Percentiles rank a stretch among this genome's conserved stretches.
Evolutionary conservation across 2,113 vertebrate genomes (phyloP).

Genomic region (Sapayoa aenigma): DNA sequence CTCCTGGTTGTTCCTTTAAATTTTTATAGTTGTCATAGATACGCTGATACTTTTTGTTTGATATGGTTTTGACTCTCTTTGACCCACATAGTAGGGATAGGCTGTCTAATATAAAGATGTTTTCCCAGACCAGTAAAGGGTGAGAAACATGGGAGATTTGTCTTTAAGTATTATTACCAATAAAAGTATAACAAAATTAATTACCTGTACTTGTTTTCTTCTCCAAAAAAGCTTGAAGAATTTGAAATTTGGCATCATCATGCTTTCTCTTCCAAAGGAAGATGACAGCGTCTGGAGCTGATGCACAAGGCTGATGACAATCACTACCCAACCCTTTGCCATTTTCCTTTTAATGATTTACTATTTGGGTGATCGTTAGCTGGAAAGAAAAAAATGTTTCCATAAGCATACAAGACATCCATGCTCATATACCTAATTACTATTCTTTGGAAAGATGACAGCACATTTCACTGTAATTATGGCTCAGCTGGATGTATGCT

Average conservation of each 20-base stretch:
- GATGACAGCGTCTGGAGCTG: neutral
- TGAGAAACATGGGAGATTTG: neutral
- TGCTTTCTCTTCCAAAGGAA: neutral
- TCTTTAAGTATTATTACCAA: neutral
- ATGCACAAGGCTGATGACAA: neutral
- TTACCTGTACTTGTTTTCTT: neutral
- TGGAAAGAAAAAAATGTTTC: constrained; percentile 36
- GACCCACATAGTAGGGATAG: neutral
- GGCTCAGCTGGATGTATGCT: constrained; percentile 19
- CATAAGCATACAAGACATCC: constrained; percentile 32
- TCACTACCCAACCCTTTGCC: neutral
- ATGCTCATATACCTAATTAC: constrained; percentile 44
- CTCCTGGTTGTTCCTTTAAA: neutral
- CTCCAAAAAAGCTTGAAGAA: neutral
- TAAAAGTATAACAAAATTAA: neutral
- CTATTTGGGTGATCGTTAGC: constrained; percentile 19
- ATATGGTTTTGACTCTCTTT: neutral
- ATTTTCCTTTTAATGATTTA: constrained; percentile 49
- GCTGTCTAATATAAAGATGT: neutral
- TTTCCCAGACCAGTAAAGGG: neutral
- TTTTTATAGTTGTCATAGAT: neutral
- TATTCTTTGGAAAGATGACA: constrained; percentile 39
- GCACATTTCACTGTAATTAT: constrained; percentile 48
- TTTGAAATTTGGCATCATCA: neutral
- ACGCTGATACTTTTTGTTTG: neutral